Base-by-base conservation (phyloP, 2,888 invertebrate genomes). In the Epinotia brunnichana region DNA sequence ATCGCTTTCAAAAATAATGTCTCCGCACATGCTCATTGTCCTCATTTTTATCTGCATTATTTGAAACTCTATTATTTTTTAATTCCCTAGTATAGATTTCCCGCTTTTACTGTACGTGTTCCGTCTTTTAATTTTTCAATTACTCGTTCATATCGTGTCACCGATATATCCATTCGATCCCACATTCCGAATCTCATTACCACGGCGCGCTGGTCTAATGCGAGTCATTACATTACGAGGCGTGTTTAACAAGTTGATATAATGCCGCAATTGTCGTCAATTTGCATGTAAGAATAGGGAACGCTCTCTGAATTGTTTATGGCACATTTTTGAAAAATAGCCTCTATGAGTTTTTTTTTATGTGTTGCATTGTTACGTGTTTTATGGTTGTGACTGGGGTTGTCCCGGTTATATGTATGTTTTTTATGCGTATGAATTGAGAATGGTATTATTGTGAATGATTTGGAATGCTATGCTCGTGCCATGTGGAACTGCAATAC, bases 251-350 rank as follows among this genome's bases (percentile, higher is more conserved):
- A 69, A 73, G 73, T 63, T 68, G 69, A 69, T 73, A 69, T 69
- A 73, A 73, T 73, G 69, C 57, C 63, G 51, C 73, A 68, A 73
- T 73, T 73, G 73, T 73, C 69, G 73, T 63, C 73, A 69, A 73
- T 73, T 73, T 73, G 73, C 68, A 69, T 72, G 61, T 41, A 73
- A 73, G 62, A 73, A 73, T 73, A 68, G 62, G 24, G 59, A 44
- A 73, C 73, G 69, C 51, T 69, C 17, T 24, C 13, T n/a, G 57
- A 68, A 72, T 72, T 72, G 69, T 73, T 73, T 63, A 73, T 59
- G 29, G 61, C 62, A 56, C 53, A 60, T 71, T 61, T 68, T 71
- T 71, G 35, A 5, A 44, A 54, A 48, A 35, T 53, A 29, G 54
- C 48, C 29, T 54, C 15, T 56, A 41, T 1, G 19, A 11, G 5